Conservation (phyloP, 2,797 vertebrate species). For the Thamnophis elegans region DNA sequence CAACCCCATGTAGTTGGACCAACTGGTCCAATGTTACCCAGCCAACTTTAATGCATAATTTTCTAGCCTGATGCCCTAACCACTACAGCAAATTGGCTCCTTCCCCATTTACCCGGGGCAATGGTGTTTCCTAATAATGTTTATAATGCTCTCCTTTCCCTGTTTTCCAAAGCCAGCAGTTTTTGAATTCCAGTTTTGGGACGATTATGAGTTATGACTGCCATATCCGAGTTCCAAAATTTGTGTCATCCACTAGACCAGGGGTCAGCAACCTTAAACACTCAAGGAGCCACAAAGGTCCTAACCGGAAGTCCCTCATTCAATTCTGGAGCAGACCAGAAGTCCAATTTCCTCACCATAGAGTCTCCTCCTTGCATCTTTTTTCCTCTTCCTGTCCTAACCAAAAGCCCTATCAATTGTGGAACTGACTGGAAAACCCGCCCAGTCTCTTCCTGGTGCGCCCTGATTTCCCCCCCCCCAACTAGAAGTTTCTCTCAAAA, state of each 20-base stretch:
- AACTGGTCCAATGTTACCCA: background rate
- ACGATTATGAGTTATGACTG: background rate
- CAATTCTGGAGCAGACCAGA: too few relatives aligned
- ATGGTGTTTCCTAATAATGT: background rate
- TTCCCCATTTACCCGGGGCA: background rate
- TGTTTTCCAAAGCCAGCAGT: background rate
- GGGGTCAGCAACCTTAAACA: too few relatives aligned
- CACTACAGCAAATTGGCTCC: background rate
- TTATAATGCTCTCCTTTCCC: background rate
- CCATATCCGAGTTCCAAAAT: background rate
- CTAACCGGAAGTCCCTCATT: too few relatives aligned
- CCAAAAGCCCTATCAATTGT: too few relatives aligned
- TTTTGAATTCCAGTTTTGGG: background rate
- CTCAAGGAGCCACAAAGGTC: too few relatives aligned
- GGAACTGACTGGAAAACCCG: too few relatives aligned
- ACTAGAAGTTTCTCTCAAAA: too few relatives aligned
- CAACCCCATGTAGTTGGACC: background rate
- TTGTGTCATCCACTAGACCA: background rate
- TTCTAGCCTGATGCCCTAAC: background rate
- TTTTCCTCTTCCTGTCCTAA: too few relatives aligned
- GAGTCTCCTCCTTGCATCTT: too few relatives aligned
- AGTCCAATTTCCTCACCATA: too few relatives aligned
- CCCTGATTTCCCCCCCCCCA: too few relatives aligned
- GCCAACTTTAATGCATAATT: background rate
- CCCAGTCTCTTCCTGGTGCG: too few relatives aligned